Evolutionary conservation across 2,797 vertebrate species (phyloP).

Genomic region (Halcyon badia): DNA sequence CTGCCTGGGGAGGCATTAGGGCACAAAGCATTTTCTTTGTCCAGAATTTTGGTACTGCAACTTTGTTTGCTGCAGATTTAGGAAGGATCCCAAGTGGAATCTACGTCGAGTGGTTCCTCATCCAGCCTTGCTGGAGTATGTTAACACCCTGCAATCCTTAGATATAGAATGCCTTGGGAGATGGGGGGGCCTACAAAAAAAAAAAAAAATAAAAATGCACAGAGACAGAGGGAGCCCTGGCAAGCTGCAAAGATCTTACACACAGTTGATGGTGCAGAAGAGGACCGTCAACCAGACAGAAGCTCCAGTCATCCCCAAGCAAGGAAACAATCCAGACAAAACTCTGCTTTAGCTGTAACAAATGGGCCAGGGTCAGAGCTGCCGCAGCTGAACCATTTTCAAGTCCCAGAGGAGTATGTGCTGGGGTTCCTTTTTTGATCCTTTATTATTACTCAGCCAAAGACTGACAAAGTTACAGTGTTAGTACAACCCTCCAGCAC

Average conservation of each 20-base stretch:
- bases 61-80: background rate
- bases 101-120: background rate
- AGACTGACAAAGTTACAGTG: background rate
- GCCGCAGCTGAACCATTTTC: background rate
- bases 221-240: background rate
- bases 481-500: slow-evolving; percentile 1
- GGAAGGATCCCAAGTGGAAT: background rate
- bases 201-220: background rate
- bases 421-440: background rate
- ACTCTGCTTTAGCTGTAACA: background rate
- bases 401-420: background rate
- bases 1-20: background rate
- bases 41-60: background rate
- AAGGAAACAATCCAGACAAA: background rate
- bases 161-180: background rate
- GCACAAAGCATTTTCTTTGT: background rate
- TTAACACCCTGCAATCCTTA: background rate
- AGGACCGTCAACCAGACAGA: background rate
- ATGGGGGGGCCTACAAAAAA: too few relatives aligned
- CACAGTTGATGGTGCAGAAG: background rate
- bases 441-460: background rate
- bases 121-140: background rate
- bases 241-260: background rate
- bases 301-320: background rate
- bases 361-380: background rate